Evolutionary conservation across 2,888 invertebrate species (phyloP), one percentile per base, ranked within the genome.

Genomic region (Drosophila hamatofila): DNA sequence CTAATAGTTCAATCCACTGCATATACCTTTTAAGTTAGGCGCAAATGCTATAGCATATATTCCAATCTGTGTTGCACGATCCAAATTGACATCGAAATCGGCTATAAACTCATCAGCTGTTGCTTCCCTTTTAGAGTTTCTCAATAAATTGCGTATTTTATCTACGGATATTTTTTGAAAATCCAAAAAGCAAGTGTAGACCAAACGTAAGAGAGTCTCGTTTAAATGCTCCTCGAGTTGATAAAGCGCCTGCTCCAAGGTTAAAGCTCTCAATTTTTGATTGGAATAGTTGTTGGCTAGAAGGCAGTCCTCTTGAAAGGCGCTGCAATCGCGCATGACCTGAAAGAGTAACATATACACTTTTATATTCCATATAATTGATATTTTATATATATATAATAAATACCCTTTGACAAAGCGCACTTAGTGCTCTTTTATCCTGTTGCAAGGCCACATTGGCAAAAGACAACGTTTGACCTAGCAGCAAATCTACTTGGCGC

Each of bases 21-120:
- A n/a, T 27, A 5, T 27, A 92, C 92, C 80, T 80, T 91, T 91
- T 0, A 88, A 56, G 67, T 83, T 91, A 1, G 91, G 86, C 0
- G 92, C 89, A 70, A 91, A 92, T 0, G 91, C 86, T 56, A 92
- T 91, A 0, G 92, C 92, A 83, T 92, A 93, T 21, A 91, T 77
- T 0, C 93, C 93, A 57, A 93, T 92, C 75, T 92, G 93, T 1
- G 91, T 90, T 16, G 91, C 89, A 4, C 93, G 89, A 80, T 93
- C 93, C 4, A 92, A 75, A 63, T 93, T 92, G 0, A 92, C 90
- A 88, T 93, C 93, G 65, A 93, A 93, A 68, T 92, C 92, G 2
- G 92, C 92, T 62, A 92, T 92, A 3, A 88, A 73, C 37, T 91
- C 91, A 75, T 93, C 93, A 0, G 90, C 76, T 0, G 64, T 58